Base-by-base conservation (phyloP, 2,113 vertebrate species). In the Sylvia atricapilla region DNA sequence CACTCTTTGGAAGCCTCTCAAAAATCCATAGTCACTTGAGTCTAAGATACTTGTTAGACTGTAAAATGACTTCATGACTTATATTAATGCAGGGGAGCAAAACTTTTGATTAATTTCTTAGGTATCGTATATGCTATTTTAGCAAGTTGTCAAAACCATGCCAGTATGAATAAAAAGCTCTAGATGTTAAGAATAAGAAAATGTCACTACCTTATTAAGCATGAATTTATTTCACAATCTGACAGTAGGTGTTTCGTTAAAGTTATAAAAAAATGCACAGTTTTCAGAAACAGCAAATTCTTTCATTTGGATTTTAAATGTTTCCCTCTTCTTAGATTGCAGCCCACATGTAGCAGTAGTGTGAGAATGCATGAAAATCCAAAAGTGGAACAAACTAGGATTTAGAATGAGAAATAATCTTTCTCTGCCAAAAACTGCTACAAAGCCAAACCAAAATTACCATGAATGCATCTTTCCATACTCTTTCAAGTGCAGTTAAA, bases 111-210 rank as follows among this genome's bases (percentile, higher is more conserved):
- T 93, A 2, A 70, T 74, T 90, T 90, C 52, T 91, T 91, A 39
- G 82, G 11, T 83, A 31, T 79, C 31, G 85, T 86, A 80, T 11
- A 66, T 52, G 41, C 39, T 84, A 55, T 83, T 93, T 90, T 59
- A 93, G 52, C 63, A 84, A 52, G 37, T 84, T 92, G 77, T 70
- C 83, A 93, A 68, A 92, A 90, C 20, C 30, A 59, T 74, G 27
- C 68, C 76, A 81, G 47, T 67, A 81, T 75, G 80, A 86, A 86
- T 75, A 92, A 94, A 97, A 90, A 80, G 22, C 22, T 84, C 47
- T 64, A 89, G 53, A 74, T 86, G 31, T 66, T 66, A 82, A 89
- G 50, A 64, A 91, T 44, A 47, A 85, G 52, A 80, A 95, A 85
- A 86, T 89, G 68, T 85, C 55, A 31, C 66, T 92, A 14, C 60